Conservation (phyloP, 2,888 invertebrate genomes). For the Myopa testacea region DNA sequence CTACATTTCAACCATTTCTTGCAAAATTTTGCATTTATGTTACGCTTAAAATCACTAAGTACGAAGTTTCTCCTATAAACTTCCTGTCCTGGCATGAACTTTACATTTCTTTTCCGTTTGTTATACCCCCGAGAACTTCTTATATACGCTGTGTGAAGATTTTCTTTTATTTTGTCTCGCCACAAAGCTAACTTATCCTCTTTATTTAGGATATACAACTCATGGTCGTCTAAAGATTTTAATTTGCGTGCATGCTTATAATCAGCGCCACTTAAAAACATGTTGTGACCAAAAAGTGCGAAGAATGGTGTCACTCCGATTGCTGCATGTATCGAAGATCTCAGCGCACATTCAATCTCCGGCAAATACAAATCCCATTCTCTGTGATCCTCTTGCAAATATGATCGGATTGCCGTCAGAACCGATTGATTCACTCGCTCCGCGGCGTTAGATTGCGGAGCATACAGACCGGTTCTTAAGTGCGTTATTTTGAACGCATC, state of each 20-base stretch:
- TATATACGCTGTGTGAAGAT: background rate
- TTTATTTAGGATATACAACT: background rate
- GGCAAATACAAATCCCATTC: slow-evolving; percentile 3
- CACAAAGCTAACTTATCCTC: too few relatives aligned
- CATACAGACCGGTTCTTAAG: background rate
- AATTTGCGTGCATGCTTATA: slow-evolving; percentile 12
- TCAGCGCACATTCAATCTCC: slow-evolving; percentile 17
- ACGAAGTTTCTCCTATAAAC: background rate
- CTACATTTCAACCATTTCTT: background rate
- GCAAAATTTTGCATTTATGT: too few relatives aligned
- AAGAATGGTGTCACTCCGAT: slow-evolving; percentile 11
- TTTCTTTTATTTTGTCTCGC: background rate
- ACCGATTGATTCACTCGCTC: slow-evolving; percentile 10
- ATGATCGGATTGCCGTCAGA: slow-evolving; percentile 1
- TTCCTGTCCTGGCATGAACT: slow-evolving; percentile 15
- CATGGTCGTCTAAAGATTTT: background rate
- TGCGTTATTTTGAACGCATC: background rate
- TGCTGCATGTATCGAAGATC: background rate
- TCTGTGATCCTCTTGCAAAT: slow-evolving; percentile 11
- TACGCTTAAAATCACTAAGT: too few relatives aligned
- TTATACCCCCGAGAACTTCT: background rate
- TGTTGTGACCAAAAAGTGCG: slow-evolving; percentile 7
- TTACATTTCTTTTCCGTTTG: background rate
- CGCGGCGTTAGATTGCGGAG: slow-evolving; percentile 10
- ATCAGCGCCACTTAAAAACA: background rate